Evolutionary conservation across 2,888 invertebrate genomes (phyloP), one percentile per base, ranked within the genome.

Genomic region (Lasioglossum malachurum): DNA sequence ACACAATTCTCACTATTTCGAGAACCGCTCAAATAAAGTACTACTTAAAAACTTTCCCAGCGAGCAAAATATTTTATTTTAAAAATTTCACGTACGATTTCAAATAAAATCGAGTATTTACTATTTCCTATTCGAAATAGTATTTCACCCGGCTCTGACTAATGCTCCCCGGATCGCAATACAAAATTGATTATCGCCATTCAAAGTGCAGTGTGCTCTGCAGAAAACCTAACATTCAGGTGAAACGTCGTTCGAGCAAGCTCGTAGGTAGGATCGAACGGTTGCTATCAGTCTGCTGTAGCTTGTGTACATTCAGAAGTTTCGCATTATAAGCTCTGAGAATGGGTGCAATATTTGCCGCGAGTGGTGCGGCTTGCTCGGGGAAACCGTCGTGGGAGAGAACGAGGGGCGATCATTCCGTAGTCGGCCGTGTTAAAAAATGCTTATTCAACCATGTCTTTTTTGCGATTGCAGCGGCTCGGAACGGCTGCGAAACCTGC

Each of bases 401-500:
- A 49, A 19, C 41, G 16, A 10, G 14, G 53, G 79, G 76, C 53
- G 82, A 79, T 85, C 72, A 74, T 60, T 38, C 71, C 49, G 53
- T 67, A 64, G 14, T 23, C 16, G 49, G 35, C 44, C 44, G 67
- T 75, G 71, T 84, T 75, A 46, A 44, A 82, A 81, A 81, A 84
- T 46, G 72, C 72, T 76, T 78, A 60, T 76, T 75, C 78, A 71
- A 64, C 69, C 67, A n/a, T 31, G 60, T 49, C 44, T 72, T 74
- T 74, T 67, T 75, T 44, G 76, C 84, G 82, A 82, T 77, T 69
- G 80, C 80, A 31, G 73, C 64, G 19, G 41, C 57, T 2, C 64
- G 71, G 71, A 41, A 71, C 73, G 71, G 35, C 79, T 49, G 69
- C 60, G 10, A 57, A 69, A 75, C 49, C 57, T 60, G 41, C 60